Conservation (phyloP, 2,797 vertebrate genomes). For the Erpetoichthys calabaricus region DNA sequence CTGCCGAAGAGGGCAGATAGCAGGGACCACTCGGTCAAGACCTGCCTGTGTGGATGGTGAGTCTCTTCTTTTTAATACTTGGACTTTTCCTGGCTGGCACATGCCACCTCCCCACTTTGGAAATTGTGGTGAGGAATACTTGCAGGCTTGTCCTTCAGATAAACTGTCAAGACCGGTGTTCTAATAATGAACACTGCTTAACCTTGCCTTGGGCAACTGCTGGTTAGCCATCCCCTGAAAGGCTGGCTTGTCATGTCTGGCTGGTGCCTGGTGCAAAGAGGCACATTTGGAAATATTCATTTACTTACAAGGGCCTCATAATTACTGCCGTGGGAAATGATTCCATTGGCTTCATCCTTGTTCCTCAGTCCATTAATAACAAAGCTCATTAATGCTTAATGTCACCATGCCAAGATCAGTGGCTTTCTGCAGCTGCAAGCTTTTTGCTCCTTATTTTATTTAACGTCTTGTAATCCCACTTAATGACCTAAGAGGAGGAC, state of each 20-base stretch:
- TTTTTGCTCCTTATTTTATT: too few relatives aligned
- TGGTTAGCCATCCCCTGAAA: too few relatives aligned
- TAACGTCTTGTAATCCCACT: too few relatives aligned
- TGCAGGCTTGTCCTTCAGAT: not conserved
- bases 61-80: constrained; percentile 8
- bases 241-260: too few relatives aligned
- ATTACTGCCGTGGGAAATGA: constrained; percentile 60
- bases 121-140: not conserved
- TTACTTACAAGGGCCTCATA: constrained; percentile 23
- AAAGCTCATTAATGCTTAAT: constrained; percentile 30
- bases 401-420: too few relatives aligned
- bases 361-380: constrained; percentile 43
- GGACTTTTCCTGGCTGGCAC: constrained; percentile 2
- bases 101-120: not conserved
- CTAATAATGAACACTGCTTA: too few relatives aligned
- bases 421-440: too few relatives aligned
- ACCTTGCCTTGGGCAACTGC: too few relatives aligned
- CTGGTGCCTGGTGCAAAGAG: too few relatives aligned
- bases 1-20: constrained; percentile 68
- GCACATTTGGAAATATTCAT: too few relatives aligned
- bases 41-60: constrained; percentile 70
- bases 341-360: constrained; percentile 45
- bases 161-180: not conserved
- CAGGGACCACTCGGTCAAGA: constrained; percentile 62
- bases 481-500: too few relatives aligned